These are phyloP conservation scores for Thamnaconus septentrionalis DNA, from an alignment of 2,113 vertebrate species.

Conservation along the genomic window DNA sequence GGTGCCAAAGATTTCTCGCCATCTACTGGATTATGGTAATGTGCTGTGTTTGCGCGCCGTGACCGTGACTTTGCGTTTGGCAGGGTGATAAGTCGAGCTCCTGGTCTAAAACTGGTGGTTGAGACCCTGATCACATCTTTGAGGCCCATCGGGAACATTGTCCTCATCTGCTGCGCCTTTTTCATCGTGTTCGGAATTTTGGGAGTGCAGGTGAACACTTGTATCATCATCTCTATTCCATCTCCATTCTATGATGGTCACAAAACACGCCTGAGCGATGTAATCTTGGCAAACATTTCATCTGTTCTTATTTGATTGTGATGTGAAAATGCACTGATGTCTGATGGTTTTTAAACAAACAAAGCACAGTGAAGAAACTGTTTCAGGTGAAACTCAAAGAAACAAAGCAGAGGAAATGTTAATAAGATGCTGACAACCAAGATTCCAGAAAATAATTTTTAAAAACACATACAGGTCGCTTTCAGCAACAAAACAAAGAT, in stretches of 20 bases:
- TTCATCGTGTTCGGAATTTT: slow-evolving; percentile 98
- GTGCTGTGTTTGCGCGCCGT: neutral
- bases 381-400: slow-evolving; percentile 9
- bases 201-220: slow-evolving; percentile 88
- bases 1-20: neutral
- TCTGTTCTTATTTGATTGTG: slow-evolving; percentile 12
- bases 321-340: neutral
- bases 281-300: slow-evolving; percentile 8
- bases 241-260: slow-evolving; percentile 1
- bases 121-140: slow-evolving; percentile 97
- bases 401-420: slow-evolving; percentile 50
- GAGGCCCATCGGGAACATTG: slow-evolving; percentile 95
- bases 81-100: slow-evolving; percentile 97
- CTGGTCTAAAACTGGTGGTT: slow-evolving; percentile 95
- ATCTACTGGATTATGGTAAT: neutral
- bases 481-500: too few species aligned
- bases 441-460: slow-evolving; percentile 12
- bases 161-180: slow-evolving; percentile 97
- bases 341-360: too few species aligned
- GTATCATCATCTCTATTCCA: neutral
- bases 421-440: slow-evolving; percentile 57
- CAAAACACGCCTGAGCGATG: too few species aligned
- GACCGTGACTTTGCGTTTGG: slow-evolving; percentile 17
- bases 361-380: slow-evolving; percentile 23
- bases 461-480: neutral